Evolutionary conservation across 2,888 invertebrate species (phyloP).

Genomic region (Dilophus febrilis): DNA sequence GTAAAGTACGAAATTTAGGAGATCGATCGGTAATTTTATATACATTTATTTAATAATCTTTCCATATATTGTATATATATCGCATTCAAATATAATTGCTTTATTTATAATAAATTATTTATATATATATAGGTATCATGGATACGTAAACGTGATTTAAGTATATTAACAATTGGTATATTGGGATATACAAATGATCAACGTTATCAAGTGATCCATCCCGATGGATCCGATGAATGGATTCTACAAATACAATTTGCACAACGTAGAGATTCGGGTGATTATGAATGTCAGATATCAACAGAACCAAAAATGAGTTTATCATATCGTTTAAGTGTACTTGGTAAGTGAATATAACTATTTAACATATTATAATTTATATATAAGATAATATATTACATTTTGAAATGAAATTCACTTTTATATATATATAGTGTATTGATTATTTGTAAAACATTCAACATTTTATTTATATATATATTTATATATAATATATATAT

Average conservation of each 20-base stretch:
- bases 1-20: conserved; percentile 70
- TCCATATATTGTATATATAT: too few relatives aligned
- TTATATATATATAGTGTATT: too few relatives aligned
- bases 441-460: too few relatives aligned
- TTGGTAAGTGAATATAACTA: too few relatives aligned
- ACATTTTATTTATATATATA: too few relatives aligned
- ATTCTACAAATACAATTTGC: conserved; percentile 43
- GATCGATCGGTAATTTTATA: conserved; percentile 57
- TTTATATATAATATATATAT: too few relatives aligned
- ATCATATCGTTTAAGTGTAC: conserved; percentile 44
- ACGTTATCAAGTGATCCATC: conserved; percentile 43
- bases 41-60: too few relatives aligned
- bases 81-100: too few relatives aligned
- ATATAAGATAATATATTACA: too few relatives aligned
- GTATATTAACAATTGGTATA: conserved; percentile 45
- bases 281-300: conserved; percentile 48
- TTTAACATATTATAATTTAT: too few relatives aligned
- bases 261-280: conserved; percentile 39
- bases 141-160: conserved; percentile 37
- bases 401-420: too few relatives aligned
- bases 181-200: conserved; percentile 48
- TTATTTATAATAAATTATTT: neutral
- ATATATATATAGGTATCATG: conserved; percentile 36
- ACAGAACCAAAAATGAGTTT: conserved; percentile 52
- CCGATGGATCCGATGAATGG: conserved; percentile 48